phyloP scores from a whole-genome alignment of 2,113 vertebrate genomes.

The Leptobrachium ailaonicum region DNA sequence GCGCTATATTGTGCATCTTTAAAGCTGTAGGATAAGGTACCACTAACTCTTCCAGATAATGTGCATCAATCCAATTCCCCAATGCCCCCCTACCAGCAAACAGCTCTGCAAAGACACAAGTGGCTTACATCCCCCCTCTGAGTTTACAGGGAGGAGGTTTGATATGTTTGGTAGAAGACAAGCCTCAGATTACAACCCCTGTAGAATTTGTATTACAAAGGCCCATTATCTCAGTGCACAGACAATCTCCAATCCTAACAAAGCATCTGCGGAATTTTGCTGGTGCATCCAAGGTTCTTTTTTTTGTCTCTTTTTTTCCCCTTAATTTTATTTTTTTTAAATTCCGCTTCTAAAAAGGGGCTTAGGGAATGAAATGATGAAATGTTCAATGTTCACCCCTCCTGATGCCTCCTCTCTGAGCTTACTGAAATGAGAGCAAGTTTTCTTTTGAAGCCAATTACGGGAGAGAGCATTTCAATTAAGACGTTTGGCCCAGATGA shows the following conservation, averaged over 20 bases:
- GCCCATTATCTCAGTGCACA: constrained; percentile 34
- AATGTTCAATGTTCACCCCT: constrained; percentile 30
- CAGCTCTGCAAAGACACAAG: constrained; percentile 19
- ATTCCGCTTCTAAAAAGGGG: constrained; percentile 10
- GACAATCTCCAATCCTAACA: constrained; percentile 38
- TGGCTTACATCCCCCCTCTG: constrained; percentile 27
- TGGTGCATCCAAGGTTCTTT: constrained; percentile 37
- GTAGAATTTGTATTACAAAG: constrained; percentile 49
- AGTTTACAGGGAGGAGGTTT: constrained; percentile 35
- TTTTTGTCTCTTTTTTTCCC: constrained; percentile 25
- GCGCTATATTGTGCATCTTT: not conserved
- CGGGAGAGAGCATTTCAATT: constrained; percentile 35
- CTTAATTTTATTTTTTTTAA: not conserved
- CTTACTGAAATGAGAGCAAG: constrained; percentile 31
- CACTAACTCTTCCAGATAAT: not conserved
- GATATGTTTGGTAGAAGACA: constrained; percentile 40
- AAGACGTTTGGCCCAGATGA: constrained; percentile 43
- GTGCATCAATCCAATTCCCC: not conserved
- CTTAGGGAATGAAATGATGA: constrained; percentile 42
- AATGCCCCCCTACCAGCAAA: not conserved
- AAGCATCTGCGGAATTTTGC: constrained; percentile 44
- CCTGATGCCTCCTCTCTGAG: constrained; percentile 26
- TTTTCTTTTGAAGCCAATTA: constrained; percentile 45
- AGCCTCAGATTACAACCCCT: constrained; percentile 42
- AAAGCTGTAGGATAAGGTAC: constrained; percentile 6